Evolutionary conservation across 2,888 invertebrate genomes (phyloP).

Genomic region (Lypha dubia): DNA sequence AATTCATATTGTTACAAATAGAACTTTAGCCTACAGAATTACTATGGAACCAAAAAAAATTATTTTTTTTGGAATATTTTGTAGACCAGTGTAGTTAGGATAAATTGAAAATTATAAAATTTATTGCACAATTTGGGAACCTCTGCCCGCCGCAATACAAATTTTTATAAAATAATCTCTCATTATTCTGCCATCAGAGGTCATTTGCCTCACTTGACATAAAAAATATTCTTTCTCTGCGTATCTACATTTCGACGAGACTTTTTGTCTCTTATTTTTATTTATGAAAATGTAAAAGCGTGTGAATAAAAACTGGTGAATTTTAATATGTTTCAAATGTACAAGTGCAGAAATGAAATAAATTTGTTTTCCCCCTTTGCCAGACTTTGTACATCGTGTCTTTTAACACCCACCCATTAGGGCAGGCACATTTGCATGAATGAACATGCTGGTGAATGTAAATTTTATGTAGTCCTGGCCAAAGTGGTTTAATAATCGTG

Average conservation of each 20-base stretch:
- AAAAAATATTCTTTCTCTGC: conserved; percentile 33
- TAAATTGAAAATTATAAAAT: too few relatives aligned
- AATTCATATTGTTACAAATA: too few relatives aligned
- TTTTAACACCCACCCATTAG: conserved; percentile 50
- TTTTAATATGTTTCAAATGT: conserved; percentile 11
- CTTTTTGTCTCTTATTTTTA: conserved; percentile 19
- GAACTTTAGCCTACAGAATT: too few relatives aligned
- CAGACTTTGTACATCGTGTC: not conserved
- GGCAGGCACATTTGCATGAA: conserved; percentile 13
- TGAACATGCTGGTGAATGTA: not conserved
- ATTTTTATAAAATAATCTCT: conserved; percentile 19
- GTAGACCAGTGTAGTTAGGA: too few relatives aligned
- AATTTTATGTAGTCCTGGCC: conserved; percentile 26
- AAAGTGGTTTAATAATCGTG: conserved; percentile 58
- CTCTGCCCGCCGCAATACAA: not conserved
- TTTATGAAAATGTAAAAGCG: not conserved
- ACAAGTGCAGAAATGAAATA: conserved; percentile 46
- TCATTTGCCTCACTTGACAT: conserved; percentile 70
- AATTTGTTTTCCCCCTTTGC: not conserved
- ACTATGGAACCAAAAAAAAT: too few relatives aligned
- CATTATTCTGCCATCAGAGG: conserved; percentile 47
- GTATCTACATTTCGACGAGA: conserved; percentile 9
- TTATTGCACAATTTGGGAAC: not conserved
- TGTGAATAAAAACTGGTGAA: not conserved
- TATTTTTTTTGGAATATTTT: too few relatives aligned